phyloP scores from a whole-genome alignment of 2,113 vertebrate genomes.

The Hippolais icterina region DNA sequence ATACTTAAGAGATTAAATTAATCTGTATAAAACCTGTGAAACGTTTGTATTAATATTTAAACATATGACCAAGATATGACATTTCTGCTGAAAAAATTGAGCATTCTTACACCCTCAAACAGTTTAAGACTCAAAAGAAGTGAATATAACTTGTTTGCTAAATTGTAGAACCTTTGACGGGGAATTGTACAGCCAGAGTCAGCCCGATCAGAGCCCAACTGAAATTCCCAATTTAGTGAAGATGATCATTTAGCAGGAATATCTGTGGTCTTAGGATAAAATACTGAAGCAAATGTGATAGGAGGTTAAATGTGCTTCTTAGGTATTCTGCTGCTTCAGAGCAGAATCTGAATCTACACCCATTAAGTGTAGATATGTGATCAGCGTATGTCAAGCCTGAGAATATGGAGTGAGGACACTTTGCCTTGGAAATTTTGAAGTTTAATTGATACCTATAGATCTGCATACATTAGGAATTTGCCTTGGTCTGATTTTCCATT shows the following conservation, averaged over 20 bases:
- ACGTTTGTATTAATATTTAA: not conserved
- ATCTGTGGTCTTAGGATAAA: not conserved
- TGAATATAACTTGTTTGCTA: not conserved
- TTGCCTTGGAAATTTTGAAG: not conserved
- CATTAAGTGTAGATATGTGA: not conserved
- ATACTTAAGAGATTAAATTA: not conserved
- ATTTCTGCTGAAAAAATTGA: not conserved
- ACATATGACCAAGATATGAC: not conserved
- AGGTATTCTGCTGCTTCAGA: not conserved
- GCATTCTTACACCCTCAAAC: not conserved
- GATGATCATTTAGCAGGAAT: rapidly evolving
- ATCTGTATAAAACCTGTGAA: not conserved
- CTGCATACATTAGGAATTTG: not conserved
- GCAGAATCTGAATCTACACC: too few species aligned
- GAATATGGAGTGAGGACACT: not conserved
- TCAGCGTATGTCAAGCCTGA: rapidly evolving
- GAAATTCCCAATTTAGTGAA: not conserved
- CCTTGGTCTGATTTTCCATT: not conserved
- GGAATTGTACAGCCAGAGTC: not conserved
- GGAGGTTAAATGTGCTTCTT: not conserved
- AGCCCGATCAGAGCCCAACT: not conserved
- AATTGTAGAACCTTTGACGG: not conserved
- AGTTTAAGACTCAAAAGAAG: not conserved
- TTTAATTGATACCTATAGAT: not conserved
- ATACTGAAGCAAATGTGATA: not conserved